phyloP scores from a whole-genome alignment of 2,113 vertebrate genomes.

The Triplophysa tibetana region DNA sequence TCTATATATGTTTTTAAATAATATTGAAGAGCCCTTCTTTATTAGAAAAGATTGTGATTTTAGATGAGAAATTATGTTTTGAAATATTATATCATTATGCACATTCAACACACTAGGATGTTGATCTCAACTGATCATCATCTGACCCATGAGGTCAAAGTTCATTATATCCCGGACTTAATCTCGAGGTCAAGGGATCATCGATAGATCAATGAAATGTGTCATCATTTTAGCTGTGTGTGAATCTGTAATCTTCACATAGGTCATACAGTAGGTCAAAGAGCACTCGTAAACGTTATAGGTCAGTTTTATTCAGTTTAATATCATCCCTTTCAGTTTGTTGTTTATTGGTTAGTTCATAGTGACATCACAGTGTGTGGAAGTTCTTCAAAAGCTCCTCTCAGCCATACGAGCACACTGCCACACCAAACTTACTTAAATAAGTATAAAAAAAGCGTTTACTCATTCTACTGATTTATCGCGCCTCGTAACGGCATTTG shows the following conservation, averaged over 20 bases:
- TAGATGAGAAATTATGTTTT: background rate
- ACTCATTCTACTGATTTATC: slow-evolving; percentile 1
- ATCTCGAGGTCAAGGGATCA: slow-evolving; percentile 18
- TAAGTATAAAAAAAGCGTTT: background rate
- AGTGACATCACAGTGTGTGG: background rate
- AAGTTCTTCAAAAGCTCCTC: background rate
- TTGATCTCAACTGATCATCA: background rate
- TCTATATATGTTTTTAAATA: too few relatives aligned
- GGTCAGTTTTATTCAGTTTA: slow-evolving; percentile 2
- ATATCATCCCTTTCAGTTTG: background rate
- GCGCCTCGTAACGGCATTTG: slow-evolving; percentile 1
- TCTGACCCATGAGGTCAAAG: slow-evolving; percentile 12
- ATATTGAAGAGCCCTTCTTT: too few relatives aligned
- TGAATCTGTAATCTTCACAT: slow-evolving; percentile 1
- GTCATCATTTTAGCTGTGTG: background rate
- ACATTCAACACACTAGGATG: background rate
- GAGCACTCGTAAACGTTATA: background rate
- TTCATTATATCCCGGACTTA: slow-evolving; percentile 27
- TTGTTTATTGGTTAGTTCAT: background rate
- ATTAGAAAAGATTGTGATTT: too few relatives aligned
- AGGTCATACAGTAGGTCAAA: slow-evolving; percentile 3
- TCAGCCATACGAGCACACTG: background rate
- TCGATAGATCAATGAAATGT: slow-evolving; percentile 11
- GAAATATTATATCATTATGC: background rate
- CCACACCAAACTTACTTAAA: slow-evolving; percentile 1